phyloP scores from a whole-genome alignment of 2,113 vertebrate species.

The Phoxinus phoxinus region DNA sequence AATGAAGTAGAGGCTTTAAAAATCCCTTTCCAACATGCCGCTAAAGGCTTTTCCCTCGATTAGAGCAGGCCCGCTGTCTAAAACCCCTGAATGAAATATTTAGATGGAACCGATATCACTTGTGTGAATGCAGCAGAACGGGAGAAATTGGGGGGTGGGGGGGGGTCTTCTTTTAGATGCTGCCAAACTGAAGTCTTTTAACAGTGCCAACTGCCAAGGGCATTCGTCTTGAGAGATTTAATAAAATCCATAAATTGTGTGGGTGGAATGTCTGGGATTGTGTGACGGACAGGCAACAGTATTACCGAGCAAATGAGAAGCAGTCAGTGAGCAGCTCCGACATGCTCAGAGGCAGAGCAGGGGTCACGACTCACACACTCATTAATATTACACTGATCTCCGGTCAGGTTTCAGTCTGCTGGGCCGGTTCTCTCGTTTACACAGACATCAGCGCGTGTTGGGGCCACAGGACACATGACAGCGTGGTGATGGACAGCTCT shows the following conservation, averaged over 20 bases:
- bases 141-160: background rate
- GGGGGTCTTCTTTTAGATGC: slow-evolving; percentile 55
- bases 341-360: background rate
- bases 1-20: slow-evolving; percentile 61
- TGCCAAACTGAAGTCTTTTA: slow-evolving; percentile 56
- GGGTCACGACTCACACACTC: slow-evolving; percentile 31
- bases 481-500: slow-evolving; percentile 20
- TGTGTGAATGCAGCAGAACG: slow-evolving; percentile 31
- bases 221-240: slow-evolving; percentile 66
- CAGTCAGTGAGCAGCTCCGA: slow-evolving; percentile 40
- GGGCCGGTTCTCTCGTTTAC: background rate
- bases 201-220: slow-evolving; percentile 64
- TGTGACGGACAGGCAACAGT: slow-evolving; percentile 52
- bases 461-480: background rate
- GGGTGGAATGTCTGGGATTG: slow-evolving; percentile 63
- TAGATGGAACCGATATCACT: slow-evolving; percentile 71
- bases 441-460: slow-evolving; percentile 13
- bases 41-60: slow-evolving; percentile 65
- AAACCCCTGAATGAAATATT: slow-evolving; percentile 58
- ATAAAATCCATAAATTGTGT: slow-evolving; percentile 71
- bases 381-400: slow-evolving; percentile 49
- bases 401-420: slow-evolving; percentile 15
- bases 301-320: slow-evolving; percentile 66
- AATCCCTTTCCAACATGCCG: slow-evolving; percentile 64
- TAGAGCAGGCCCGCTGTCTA: slow-evolving; percentile 65